Conservation (phyloP, 2,888 invertebrate genomes). For the Metallyticus violacea region DNA sequence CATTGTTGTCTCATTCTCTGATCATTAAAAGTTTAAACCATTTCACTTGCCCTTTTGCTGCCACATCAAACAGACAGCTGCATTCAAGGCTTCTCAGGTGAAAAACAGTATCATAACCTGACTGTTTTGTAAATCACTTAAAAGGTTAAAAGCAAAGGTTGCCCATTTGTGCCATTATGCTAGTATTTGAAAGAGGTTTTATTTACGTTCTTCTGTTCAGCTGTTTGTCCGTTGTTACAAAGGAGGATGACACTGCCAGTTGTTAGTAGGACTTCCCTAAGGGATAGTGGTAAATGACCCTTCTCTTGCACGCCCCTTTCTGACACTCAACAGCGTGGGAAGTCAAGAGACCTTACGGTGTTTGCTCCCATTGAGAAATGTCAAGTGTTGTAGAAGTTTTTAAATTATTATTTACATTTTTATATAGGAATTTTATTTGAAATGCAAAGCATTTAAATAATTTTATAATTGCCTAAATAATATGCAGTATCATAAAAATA, state of each 20-base stretch:
- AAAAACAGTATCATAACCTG: not conserved
- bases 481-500: too few species aligned
- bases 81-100: not conserved
- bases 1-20: not conserved
- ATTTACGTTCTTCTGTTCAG: not conserved
- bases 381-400: too few species aligned
- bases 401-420: too few species aligned
- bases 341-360: not conserved
- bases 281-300: not conserved
- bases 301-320: not conserved
- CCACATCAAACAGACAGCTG: not conserved
- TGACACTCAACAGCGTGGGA: conserved; percentile 5
- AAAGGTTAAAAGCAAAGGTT: not conserved
- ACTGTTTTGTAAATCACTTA: not conserved
- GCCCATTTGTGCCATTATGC: too few species aligned
- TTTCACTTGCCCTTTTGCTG: not conserved
- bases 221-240: not conserved
- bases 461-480: too few species aligned
- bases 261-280: not conserved
- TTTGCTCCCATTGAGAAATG: too few species aligned
- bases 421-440: not conserved
- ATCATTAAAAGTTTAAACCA: not conserved
- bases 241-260: not conserved
- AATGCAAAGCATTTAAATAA: not conserved
- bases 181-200: not conserved